A percentile compares a stretch with the other conserved stretches of the same genome.
Conservation (phyloP, 2,888 invertebrate genomes). For the Tribolium freemani region DNA sequence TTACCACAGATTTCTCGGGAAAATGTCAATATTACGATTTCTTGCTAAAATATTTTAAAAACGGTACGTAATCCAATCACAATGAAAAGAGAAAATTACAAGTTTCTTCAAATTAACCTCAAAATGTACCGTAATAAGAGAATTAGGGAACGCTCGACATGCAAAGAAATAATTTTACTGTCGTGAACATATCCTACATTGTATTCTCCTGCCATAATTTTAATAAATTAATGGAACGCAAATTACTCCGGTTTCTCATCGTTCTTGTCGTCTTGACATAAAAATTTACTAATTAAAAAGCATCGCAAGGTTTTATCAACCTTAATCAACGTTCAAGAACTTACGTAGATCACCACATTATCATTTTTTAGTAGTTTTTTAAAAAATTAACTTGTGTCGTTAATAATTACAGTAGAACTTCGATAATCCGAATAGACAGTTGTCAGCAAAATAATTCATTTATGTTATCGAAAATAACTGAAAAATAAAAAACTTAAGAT, state of each 20-base stretch:
- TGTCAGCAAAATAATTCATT: too few relatives aligned
- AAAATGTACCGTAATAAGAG: not conserved
- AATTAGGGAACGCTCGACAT: not conserved
- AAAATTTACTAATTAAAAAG: too few relatives aligned
- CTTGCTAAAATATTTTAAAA: not conserved
- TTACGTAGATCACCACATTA: too few relatives aligned
- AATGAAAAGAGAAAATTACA: conserved; percentile 13
- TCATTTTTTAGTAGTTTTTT: too few relatives aligned
- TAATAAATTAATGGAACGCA: conserved; percentile 2
- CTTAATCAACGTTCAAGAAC: too few relatives aligned
- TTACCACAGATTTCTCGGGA: conserved; percentile 9
- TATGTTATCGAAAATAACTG: too few relatives aligned
- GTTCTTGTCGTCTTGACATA: conserved; percentile 1
- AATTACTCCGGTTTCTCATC: conserved; percentile 15
- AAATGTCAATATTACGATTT: conserved; percentile 21
- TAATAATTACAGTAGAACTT: too few relatives aligned
- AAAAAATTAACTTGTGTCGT: too few relatives aligned
- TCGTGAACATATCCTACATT: conserved; percentile 8
- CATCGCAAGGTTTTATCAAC: too few relatives aligned
- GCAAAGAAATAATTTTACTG: conserved; percentile 26
- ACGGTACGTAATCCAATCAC: not conserved
- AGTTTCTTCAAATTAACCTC: conserved; percentile 16
- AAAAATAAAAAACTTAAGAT: too few relatives aligned
- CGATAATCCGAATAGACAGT: too few relatives aligned
- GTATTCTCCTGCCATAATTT: not conserved